phyloP scores from a whole-genome alignment of 2,888 invertebrate species.

The Cylindroiulus punctatus region DNA sequence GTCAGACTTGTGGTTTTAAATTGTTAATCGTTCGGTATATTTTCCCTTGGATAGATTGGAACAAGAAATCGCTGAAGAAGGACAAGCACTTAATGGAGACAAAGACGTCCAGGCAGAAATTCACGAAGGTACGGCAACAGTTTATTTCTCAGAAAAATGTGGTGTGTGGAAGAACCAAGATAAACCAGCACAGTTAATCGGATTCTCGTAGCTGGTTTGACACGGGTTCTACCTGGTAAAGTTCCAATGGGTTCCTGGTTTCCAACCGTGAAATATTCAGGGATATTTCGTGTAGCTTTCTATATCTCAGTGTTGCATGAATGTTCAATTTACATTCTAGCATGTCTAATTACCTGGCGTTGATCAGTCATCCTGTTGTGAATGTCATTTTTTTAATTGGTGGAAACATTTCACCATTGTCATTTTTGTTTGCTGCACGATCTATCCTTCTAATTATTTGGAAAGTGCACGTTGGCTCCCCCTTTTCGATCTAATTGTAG shows the following conservation, averaged over 20 bases:
- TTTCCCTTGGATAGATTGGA: slow-evolving; percentile 61
- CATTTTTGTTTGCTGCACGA: neutral
- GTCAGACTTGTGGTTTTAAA: neutral
- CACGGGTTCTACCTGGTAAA: neutral
- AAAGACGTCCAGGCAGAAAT: slow-evolving; percentile 62
- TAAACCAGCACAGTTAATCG: neutral
- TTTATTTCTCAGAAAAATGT: neutral
- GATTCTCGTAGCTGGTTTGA: neutral
- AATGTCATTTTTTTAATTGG: neutral
- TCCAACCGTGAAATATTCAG: neutral
- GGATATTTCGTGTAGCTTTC: neutral
- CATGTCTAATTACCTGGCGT: neutral
- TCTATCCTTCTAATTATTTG: neutral
- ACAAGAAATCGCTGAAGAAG: slow-evolving; percentile 62
- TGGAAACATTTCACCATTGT: neutral
- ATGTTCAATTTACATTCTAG: neutral
- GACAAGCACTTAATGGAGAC: slow-evolving; percentile 63
- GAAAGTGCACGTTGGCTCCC: neutral
- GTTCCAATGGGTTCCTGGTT: neutral
- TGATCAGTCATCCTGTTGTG: neutral
- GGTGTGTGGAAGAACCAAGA: neutral
- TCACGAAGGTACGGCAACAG: slow-evolving; percentile 63
- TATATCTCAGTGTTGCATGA: slow-evolving; percentile 12
- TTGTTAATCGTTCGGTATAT: neutral
- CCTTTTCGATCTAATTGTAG: neutral